Evolutionary conservation across 2,113 vertebrate genomes (phyloP).

Genomic region (Prinia subflava): DNA sequence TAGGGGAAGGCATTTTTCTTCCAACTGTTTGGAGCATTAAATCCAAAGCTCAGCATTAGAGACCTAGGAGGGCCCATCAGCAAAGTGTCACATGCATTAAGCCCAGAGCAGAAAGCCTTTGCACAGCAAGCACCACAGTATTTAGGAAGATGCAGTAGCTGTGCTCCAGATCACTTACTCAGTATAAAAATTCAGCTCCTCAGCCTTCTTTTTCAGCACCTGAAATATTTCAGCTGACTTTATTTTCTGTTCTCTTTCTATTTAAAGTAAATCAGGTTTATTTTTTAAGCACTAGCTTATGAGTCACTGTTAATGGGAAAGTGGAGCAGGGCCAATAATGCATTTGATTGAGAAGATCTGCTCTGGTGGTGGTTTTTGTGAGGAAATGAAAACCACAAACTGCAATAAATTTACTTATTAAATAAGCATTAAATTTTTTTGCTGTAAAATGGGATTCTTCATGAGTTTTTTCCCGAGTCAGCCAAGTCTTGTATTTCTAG

Average conservation of each 20-base stretch:
- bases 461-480: not conserved
- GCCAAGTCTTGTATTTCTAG: not conserved
- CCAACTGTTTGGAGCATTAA: not conserved
- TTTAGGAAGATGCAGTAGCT: not conserved
- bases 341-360: not conserved
- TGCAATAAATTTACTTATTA: slow-evolving; percentile 22
- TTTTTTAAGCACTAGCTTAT: not conserved
- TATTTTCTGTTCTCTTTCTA: slow-evolving; percentile 2
- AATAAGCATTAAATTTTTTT: not conserved
- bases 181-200: slow-evolving; percentile 1
- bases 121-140: not conserved
- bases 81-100: not conserved
- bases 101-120: not conserved
- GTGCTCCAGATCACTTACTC: not conserved
- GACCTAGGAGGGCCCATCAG: slow-evolving; percentile 33
- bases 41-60: not conserved
- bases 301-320: not conserved
- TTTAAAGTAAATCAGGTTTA: not conserved
- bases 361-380: not conserved
- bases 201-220: not conserved
- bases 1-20: not conserved
- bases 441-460: not conserved
- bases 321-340: not conserved
- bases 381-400: slow-evolving; percentile 8
- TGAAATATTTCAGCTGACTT: not conserved